phyloP scores from a whole-genome alignment of 2,797 vertebrate species.

The Antennarius maculatus region DNA sequence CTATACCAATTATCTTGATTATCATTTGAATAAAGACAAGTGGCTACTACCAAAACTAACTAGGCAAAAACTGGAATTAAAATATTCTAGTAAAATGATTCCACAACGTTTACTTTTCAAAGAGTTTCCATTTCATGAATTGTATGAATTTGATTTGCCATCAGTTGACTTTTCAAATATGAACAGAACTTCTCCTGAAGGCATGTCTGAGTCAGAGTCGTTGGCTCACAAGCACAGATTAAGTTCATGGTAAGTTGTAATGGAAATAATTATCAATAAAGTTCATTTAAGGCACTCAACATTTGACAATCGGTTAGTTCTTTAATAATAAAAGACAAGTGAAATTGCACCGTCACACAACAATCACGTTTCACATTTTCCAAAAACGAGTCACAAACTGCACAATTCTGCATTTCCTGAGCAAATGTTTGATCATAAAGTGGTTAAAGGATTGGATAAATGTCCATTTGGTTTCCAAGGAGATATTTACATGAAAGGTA shows the following conservation, averaged over 20 bases:
- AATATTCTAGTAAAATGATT: conserved; percentile 11
- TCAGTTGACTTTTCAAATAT: conserved; percentile 3
- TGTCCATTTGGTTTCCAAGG: neutral
- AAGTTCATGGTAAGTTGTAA: neutral
- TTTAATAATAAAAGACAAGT: conserved; percentile 39
- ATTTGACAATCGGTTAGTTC: conserved; percentile 9
- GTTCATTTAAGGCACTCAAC: conserved; percentile 24
- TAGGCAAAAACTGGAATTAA: neutral
- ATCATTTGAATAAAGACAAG: no score
- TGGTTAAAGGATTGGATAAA: neutral
- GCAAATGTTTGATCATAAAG: neutral
- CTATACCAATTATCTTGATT: no score
- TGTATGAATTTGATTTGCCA: conserved; percentile 6
- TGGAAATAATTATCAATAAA: conserved; percentile 29
- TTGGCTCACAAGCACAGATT: conserved; percentile 5
- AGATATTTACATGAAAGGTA: neutral
- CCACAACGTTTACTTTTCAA: neutral
- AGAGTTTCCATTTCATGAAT: conserved; percentile 10
- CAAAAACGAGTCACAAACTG: neutral
- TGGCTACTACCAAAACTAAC: neutral
- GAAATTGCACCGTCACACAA: no score
- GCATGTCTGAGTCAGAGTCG: conserved; percentile 8
- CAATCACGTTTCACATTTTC: no score
- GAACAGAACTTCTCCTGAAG: neutral
- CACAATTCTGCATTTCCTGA: neutral